These are phyloP conservation scores for Eriosoma lanigerum DNA, from an alignment of 1,140 invertebrate species.

Conservation along the genomic window DNA sequence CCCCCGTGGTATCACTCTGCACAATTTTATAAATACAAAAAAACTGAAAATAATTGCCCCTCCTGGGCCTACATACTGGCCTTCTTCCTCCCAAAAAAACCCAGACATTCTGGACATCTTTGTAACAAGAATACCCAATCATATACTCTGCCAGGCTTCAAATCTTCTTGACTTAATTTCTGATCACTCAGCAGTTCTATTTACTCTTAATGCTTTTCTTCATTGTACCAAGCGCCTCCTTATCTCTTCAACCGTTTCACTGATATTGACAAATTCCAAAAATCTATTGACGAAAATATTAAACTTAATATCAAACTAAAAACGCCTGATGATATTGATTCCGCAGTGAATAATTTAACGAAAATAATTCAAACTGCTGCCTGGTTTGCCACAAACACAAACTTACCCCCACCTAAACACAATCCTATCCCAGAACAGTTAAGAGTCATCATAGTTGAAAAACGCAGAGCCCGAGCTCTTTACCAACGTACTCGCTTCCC, in stretches of 20 bases:
- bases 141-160: not conserved
- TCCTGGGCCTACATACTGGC: slow-evolving; percentile 24
- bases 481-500: not conserved
- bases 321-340: not conserved
- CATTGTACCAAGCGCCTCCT: not conserved
- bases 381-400: not conserved
- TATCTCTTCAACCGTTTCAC: not conserved
- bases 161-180: not conserved
- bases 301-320: not conserved
- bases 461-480: slow-evolving; percentile 5
- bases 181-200: not conserved
- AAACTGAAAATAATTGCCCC: slow-evolving; percentile 48
- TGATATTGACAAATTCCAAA: not conserved
- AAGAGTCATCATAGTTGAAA: not conserved
- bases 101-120: slow-evolving; percentile 17
- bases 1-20: slow-evolving; percentile 55
- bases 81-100: not conserved
- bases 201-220: not conserved
- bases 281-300: not conserved
- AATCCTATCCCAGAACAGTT: not conserved
- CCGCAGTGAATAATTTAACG: not conserved
- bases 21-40: slow-evolving; percentile 54
- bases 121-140: not conserved
- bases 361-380: not conserved
- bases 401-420: not conserved